These are phyloP conservation scores for Geopemphigus sp. DNA, from an alignment of 1,140 invertebrate genomes.

Conservation along the genomic window DNA sequence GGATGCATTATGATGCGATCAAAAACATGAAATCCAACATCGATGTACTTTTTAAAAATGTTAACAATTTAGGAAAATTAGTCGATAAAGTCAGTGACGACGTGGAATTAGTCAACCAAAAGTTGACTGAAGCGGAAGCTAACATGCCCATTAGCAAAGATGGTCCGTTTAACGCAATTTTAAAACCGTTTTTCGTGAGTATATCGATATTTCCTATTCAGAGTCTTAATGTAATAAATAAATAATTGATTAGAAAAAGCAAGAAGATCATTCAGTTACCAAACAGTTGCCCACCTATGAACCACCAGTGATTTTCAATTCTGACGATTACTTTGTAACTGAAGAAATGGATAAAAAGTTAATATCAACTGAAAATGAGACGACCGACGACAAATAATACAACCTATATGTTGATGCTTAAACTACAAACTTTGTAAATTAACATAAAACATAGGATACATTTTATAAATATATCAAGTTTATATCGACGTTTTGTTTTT, in stretches of 20 bases:
- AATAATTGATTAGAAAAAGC: constrained; percentile 21
- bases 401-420: too few species aligned
- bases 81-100: constrained; percentile 30
- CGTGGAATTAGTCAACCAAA: constrained; percentile 28
- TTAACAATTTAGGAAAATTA: constrained; percentile 31
- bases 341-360: background rate
- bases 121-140: constrained; percentile 40
- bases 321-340: constrained; percentile 25
- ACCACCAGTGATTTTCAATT: constrained; percentile 29
- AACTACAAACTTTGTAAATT: too few species aligned
- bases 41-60: background rate
- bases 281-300: constrained; percentile 21
- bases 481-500: too few species aligned
- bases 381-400: background rate
- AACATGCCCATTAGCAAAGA: constrained; percentile 38
- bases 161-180: constrained; percentile 24
- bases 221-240: background rate
- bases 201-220: too few species aligned
- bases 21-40: constrained; percentile 32
- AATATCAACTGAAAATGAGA: background rate
- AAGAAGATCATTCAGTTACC: constrained; percentile 24
- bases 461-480: too few species aligned
- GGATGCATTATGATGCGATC: constrained; percentile 28
- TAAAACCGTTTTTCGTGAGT: constrained; percentile 43
- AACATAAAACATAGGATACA: too few species aligned